phyloP scores from a whole-genome alignment of 1,140 invertebrate species.

The Saccostrea echinata region DNA sequence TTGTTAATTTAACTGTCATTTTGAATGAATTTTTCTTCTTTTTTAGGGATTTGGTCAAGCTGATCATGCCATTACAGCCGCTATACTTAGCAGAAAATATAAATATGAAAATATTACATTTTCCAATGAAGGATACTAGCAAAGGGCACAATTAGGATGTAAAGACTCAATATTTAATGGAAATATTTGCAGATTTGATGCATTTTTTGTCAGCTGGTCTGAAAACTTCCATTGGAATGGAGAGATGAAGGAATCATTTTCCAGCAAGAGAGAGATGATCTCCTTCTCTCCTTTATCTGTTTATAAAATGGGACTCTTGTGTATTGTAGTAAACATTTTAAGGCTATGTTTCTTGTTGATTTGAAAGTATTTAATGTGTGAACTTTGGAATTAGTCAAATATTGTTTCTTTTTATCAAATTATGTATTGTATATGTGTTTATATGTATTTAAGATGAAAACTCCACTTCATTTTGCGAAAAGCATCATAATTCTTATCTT shows the following conservation, averaged over 20 bases:
- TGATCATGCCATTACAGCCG: constrained; percentile 88
- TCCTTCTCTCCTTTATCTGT: background rate
- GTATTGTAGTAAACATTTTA: constrained; percentile 16
- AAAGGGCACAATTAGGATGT: constrained; percentile 33
- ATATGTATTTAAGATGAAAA: background rate
- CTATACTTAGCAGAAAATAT: constrained; percentile 87
- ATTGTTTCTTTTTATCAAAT: background rate
- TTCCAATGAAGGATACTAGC: constrained; percentile 90
- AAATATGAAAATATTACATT: constrained; percentile 87
- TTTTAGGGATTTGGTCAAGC: constrained; percentile 90
- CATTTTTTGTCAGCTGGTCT: constrained; percentile 34
- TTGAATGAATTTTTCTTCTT: constrained; percentile 41
- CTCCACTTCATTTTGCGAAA: background rate
- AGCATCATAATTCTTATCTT: background rate
- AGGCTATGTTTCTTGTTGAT: constrained; percentile 29
- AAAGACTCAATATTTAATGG: constrained; percentile 25
- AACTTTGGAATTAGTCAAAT: background rate
- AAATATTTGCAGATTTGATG: constrained; percentile 35
- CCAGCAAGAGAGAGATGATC: background rate
- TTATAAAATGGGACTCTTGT: background rate
- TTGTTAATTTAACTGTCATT: too few species aligned
- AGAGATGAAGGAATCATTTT: background rate
- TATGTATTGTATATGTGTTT: background rate
- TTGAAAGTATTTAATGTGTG: constrained; percentile 37
- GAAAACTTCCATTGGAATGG: constrained; percentile 19